Evolutionary conservation across 1,140 invertebrate species (phyloP), one percentile per base, ranked within the genome.

Genomic region (Halesus radiatus): DNA sequence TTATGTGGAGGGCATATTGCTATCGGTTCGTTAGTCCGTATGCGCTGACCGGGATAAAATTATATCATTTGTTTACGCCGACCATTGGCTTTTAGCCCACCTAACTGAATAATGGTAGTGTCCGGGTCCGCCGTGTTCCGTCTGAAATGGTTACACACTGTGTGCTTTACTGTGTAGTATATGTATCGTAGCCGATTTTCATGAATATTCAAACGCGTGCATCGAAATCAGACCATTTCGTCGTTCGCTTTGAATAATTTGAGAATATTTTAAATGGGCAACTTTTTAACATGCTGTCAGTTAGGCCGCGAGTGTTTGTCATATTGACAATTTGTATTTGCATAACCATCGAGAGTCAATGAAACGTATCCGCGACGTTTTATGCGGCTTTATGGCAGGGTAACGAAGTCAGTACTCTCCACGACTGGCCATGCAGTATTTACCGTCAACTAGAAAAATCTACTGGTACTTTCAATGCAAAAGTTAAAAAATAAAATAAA

Each of bases 181-280:
- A 22, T 72, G 66, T 66, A 68, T 45, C 26, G 26, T 15, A 23
- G 18, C 60, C 22, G 4, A 58, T 26, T 52, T 32, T 76, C 79
- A 73, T 81, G 80, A 81, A 81, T 81, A 81, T 81, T 76, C 80
- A 81, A 76, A 52, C n/a, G 66, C 29, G 60, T 37, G 68, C 78
- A 50, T 68, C 56, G 60, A 56, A 72, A 79, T 62, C 78, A 62
- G 68, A 64, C 52, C 23, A 37, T 70, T 70, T 45, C 64, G 22
- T 18, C 20, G 37, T 79, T 72, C 32, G 52, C 32, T 18, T 81
- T 72, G 75, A 81, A 77, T 77, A 72, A 81, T 81, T 76, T 32
- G 60, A 8, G 80, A 81, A 81, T 81, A 77, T 81, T 81, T 77
- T 53, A 29, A 70, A 18, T 58, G 64, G 2, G 18, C 29, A 45